phyloP scores from a whole-genome alignment of 1,140 invertebrate species.

The Brachionus paranguensis region DNA sequence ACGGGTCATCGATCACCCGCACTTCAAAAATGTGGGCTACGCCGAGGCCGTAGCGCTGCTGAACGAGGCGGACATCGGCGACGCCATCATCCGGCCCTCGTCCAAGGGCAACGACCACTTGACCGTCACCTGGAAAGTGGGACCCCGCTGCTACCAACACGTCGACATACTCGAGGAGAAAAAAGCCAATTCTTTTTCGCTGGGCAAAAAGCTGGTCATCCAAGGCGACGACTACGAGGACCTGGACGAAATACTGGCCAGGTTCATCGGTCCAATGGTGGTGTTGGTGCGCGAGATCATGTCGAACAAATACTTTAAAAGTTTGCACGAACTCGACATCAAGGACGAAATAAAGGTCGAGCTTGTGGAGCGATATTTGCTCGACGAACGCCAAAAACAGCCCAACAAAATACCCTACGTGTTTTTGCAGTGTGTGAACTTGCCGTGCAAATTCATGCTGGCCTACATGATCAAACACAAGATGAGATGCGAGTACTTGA shows the following conservation, averaged over 20 bases:
- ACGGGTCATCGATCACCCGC: constrained; percentile 91
- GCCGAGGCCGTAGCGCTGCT: constrained; percentile 83
- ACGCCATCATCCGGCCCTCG: constrained; percentile 88
- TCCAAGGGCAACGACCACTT: constrained; percentile 78
- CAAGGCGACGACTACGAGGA: constrained; percentile 82
- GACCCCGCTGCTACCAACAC: constrained; percentile 77
- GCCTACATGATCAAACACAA: constrained; percentile 81
- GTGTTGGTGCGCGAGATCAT: constrained; percentile 79
- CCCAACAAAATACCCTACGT: constrained; percentile 53
- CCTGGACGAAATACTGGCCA: constrained; percentile 94
- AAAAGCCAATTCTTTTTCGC: constrained; percentile 90
- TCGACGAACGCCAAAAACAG: constrained; percentile 51
- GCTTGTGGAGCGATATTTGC: constrained; percentile 4
- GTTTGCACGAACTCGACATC: background rate
- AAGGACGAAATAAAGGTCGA: constrained; percentile 46
- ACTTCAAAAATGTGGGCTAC: constrained; percentile 93
- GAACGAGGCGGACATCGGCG: constrained; percentile 72
- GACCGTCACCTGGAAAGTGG: constrained; percentile 96
- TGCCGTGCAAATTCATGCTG: constrained; percentile 88
- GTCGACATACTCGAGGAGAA: constrained; percentile 86
- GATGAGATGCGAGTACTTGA: constrained; percentile 76
- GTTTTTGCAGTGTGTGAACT: constrained; percentile 61
- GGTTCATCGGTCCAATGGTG: constrained; percentile 92
- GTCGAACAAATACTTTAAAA: constrained; percentile 80
- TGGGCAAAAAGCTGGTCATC: constrained; percentile 82